Conservation (phyloP, 2,797 vertebrate genomes). For the Protonibea diacanthus region DNA sequence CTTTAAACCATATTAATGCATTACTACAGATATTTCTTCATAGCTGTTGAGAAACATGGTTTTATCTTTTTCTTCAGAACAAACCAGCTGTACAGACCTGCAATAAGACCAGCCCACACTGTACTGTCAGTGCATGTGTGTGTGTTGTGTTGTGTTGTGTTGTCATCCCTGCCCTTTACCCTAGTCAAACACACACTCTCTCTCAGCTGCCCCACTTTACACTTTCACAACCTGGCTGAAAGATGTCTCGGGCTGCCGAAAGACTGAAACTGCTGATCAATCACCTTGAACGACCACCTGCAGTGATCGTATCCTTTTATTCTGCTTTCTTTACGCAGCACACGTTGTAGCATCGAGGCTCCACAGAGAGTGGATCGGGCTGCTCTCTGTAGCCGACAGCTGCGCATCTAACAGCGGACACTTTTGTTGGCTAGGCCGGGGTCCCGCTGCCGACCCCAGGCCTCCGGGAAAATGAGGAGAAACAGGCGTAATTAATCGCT, state of each 20-base stretch:
- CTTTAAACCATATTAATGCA: not conserved
- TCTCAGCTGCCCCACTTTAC: not conserved
- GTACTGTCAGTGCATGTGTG: not conserved
- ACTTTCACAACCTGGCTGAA: not conserved
- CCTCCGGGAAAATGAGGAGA: not conserved
- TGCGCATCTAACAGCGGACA: fast-evolving
- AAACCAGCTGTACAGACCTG: not conserved
- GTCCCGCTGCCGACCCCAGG: not conserved
- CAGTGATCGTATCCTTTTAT: constrained; percentile 82
- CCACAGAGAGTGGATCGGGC: not conserved
- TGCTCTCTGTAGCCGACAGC: not conserved
- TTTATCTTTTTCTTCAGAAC: not conserved
- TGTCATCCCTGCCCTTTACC: not conserved
- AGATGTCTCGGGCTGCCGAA: constrained; percentile 80
- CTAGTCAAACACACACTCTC: not conserved
- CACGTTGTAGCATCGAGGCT: fast-evolving
- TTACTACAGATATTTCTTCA: not conserved
- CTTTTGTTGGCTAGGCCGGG: not conserved
- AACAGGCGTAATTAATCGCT: fast-evolving
- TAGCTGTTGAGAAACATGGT: not conserved
- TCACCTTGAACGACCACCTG: constrained; percentile 74
- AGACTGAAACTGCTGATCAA: constrained; percentile 76
- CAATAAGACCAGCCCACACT: too few species aligned
- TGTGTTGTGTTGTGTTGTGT: not conserved
- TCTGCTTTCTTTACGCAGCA: not conserved